Evolutionary conservation across 1,140 invertebrate species (phyloP).

Genomic region (Elysia chlorotica): DNA sequence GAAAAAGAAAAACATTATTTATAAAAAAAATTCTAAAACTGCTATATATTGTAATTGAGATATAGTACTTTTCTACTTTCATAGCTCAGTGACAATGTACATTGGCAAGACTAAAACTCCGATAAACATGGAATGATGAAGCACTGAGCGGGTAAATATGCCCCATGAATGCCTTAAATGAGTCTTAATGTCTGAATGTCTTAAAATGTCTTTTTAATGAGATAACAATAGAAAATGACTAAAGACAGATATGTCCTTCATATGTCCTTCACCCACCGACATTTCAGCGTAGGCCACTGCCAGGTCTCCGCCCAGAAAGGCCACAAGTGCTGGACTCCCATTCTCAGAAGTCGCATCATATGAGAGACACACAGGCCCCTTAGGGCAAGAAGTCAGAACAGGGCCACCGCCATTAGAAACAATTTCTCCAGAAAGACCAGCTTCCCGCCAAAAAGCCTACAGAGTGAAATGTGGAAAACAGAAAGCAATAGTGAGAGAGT

Average conservation of each 20-base stretch:
- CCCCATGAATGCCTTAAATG: too few species aligned
- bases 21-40: not conserved
- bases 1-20: not conserved
- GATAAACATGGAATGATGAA: too few species aligned
- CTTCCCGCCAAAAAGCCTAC: slow-evolving; percentile 62
- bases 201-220: too few species aligned
- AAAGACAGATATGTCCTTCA: too few species aligned
- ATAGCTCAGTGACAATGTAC: too few species aligned
- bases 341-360: slow-evolving; percentile 61
- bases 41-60: too few species aligned
- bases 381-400: slow-evolving; percentile 35
- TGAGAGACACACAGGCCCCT: slow-evolving; percentile 58
- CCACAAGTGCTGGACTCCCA: slow-evolving; percentile 60
- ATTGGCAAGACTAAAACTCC: too few species aligned
- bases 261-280: slow-evolving; percentile 38
- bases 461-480: too few species aligned
- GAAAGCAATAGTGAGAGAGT: too few species aligned
- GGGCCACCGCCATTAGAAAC: slow-evolving; percentile 58
- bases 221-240: too few species aligned
- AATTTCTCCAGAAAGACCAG: slow-evolving; percentile 61
- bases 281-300: too few species aligned
- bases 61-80: too few species aligned
- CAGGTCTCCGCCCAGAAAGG: slow-evolving; percentile 60
- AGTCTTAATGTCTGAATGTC: not conserved
- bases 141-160: not conserved